Percentiles rank a stretch among this genome's conserved stretches.
Conservation (phyloP, 2,113 vertebrate genomes). For the Vulpes lagopus region DNA sequence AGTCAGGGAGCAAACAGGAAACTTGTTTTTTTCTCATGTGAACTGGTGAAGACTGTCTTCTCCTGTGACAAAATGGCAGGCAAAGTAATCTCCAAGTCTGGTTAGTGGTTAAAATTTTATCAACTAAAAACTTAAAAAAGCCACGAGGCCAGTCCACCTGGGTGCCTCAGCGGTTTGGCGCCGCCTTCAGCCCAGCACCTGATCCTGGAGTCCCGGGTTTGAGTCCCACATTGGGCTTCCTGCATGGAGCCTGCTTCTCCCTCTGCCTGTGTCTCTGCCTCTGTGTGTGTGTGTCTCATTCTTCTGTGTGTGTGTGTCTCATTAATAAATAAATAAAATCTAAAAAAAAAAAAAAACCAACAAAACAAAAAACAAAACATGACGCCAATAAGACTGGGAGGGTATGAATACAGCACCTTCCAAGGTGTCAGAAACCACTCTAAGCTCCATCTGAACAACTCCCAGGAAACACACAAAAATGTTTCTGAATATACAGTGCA, state of each 20-base stretch:
- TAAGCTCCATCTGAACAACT: neutral
- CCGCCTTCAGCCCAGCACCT: no score
- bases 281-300: no score
- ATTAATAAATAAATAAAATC: no score
- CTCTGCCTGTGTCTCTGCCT: no score
- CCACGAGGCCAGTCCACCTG: no score
- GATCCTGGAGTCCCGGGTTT: no score
- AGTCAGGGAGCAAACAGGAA: neutral
- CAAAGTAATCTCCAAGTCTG: neutral
- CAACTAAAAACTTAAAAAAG: neutral
- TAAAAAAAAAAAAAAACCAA: neutral
- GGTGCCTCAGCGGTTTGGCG: no score
- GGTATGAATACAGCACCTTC: neutral
- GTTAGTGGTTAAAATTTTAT: neutral
- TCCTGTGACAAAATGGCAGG: neutral
- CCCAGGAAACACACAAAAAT: neutral
- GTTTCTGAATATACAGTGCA: neutral
- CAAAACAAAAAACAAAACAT: neutral
- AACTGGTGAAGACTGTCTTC: neutral
- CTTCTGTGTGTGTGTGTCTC: no score
- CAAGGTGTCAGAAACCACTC: neutral
- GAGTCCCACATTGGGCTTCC: no score
- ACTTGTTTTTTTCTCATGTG: neutral
- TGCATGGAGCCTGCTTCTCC: no score
- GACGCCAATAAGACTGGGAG: neutral